Base-by-base conservation (phyloP, 2,888 invertebrate genomes). In the Pseudoips prasinana region DNA sequence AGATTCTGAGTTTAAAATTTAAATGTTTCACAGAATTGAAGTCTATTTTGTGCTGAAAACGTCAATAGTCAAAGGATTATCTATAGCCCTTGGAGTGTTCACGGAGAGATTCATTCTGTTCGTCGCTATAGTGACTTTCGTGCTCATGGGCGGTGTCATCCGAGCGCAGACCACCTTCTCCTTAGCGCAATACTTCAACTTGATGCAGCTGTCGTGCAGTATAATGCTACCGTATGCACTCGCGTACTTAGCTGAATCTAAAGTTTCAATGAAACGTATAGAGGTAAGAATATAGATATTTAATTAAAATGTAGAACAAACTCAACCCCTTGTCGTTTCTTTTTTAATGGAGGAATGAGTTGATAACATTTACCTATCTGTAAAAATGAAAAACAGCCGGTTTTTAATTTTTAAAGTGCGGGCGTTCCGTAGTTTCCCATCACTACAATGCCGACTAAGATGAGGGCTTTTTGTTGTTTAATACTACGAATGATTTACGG, bases 71-170 rank as follows among this genome's bases (percentile, higher is more conserved):
- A 89, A 91, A 64, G 93, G 92, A 0, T 91, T 93, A 50, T 92
- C 92, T 1, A 78, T 91, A 22, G 92, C 93, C 0, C 67, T 91
- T 34, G 92, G 92, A 61, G 94, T 97, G 8, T 96, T 95, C 64
- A 95, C 96, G 0, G 95, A 96, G 60, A 92, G 97, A 41, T 92
- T 96, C 44, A 94, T 96, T 8, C 82, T 96, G 2, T 96, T 93
- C 69, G 89, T 95, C 24, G 95, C 95, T 1, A 88, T 98, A 24
- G 89, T 95, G 11, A 90, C 94, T 0, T 96, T 92, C 55, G 93
- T 94, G 18, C 73, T 95, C 1, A 66, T 91, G 44, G 94, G 93
- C 0, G 91, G 92, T 19, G 59, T 72, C 1, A 81, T 83, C 43
- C 76, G 91, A 67, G 90, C 92, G 0, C 92, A 92, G 29, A 90